Conservation (phyloP, 2,113 vertebrate genomes). For the Gadus chalcogrammus region DNA sequence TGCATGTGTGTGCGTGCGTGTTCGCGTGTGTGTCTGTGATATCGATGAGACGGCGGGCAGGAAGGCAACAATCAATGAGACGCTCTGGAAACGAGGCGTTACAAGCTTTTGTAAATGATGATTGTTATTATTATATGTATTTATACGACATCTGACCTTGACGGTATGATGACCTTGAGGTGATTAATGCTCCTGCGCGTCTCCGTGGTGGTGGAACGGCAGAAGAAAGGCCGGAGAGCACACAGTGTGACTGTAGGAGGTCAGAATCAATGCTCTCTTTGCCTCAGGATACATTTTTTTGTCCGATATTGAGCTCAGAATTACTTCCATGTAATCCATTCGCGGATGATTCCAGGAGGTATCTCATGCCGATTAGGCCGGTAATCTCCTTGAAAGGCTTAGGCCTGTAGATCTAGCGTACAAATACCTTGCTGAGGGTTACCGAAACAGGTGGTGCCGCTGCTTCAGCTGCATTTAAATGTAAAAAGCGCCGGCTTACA, state of each 20-base stretch:
- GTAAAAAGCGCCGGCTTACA: no score
- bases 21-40: background rate
- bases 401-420: slow-evolving; percentile 31
- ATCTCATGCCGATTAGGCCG: slow-evolving; percentile 59
- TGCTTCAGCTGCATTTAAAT: no score
- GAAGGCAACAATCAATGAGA: background rate
- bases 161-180: slow-evolving; percentile 47
- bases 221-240: slow-evolving; percentile 54
- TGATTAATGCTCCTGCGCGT: slow-evolving; percentile 55
- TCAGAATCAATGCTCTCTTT: slow-evolving; percentile 62
- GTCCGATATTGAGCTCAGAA: no score
- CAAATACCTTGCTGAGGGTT: slow-evolving; percentile 13
- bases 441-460: background rate
- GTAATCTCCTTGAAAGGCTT: slow-evolving; percentile 61
- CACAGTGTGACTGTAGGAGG: slow-evolving; percentile 54
- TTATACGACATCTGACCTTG: slow-evolving; percentile 59
- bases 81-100: background rate
- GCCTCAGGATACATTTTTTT: slow-evolving; percentile 58
- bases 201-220: slow-evolving; percentile 47
- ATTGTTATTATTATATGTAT: background rate
- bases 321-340: slow-evolving; percentile 38
- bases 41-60: background rate
- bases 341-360: slow-evolving; percentile 62
- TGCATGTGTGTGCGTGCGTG: background rate
- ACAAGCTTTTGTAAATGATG: background rate